phyloP scores from a whole-genome alignment of 92 coral and sea anemone species.

The Diadumene lineata region DNA sequence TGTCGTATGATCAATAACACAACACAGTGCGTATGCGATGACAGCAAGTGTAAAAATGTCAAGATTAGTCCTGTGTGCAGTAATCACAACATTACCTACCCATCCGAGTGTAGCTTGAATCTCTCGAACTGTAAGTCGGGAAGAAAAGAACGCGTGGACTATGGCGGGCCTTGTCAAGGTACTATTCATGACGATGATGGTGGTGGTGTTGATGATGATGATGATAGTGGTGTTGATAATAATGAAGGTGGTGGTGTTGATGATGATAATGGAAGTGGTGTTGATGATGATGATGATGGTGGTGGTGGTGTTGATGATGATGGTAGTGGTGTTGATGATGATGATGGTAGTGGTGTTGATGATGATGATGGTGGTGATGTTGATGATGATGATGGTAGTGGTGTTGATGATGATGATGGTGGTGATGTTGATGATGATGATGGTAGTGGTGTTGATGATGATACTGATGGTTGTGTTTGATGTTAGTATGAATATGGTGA shows the following conservation, averaged over 20 bases:
- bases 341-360: not conserved
- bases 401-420: too few relatives aligned
- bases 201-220: not conserved
- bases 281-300: too few relatives aligned
- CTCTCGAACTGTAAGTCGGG: not conserved
- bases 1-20: not conserved
- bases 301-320: too few relatives aligned
- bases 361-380: not conserved
- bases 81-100: not conserved
- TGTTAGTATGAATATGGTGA: too few relatives aligned
- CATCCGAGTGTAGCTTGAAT: not conserved
- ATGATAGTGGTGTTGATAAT: too few relatives aligned
- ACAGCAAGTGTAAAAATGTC: not conserved
- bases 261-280: too few relatives aligned
- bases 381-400: not conserved
- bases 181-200: too few relatives aligned
- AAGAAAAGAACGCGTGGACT: not conserved
- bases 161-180: constrained; percentile 2
- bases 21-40: not conserved
- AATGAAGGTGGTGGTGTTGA: too few relatives aligned
- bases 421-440: too few relatives aligned
- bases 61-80: not conserved
- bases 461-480: too few relatives aligned
- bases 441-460: too few relatives aligned
- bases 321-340: too few relatives aligned